phyloP scores from a whole-genome alignment of 2,113 vertebrate species.

The Steatornis caripensis region DNA sequence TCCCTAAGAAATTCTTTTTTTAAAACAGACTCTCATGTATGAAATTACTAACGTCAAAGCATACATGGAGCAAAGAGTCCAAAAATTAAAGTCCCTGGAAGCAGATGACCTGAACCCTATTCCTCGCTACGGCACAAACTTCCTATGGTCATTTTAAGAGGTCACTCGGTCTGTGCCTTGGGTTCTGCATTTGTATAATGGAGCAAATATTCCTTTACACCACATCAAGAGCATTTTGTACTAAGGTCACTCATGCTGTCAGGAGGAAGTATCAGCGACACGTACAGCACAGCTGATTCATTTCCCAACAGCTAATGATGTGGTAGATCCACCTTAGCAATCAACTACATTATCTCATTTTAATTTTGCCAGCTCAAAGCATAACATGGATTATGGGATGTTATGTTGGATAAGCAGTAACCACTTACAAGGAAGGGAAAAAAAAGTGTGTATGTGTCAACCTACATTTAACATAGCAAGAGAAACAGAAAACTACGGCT shows the following conservation, averaged over 20 bases:
- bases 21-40: background rate
- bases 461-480: background rate
- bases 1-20: background rate
- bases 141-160: background rate
- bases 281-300: background rate
- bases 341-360: background rate
- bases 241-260: background rate
- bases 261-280: background rate
- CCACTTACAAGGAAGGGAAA: background rate
- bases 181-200: background rate
- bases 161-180: background rate
- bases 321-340: background rate
- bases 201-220: background rate
- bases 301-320: background rate
- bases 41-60: background rate
- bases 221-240: background rate
- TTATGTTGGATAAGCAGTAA: accelerated
- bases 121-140: background rate
- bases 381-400: background rate
- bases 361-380: background rate
- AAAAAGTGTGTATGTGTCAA: background rate
- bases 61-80: background rate
- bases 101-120: background rate
- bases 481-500: background rate
- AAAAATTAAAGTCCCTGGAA: background rate